Percentiles rank a stretch among this genome's conserved stretches.
These are phyloP conservation scores for Leptinotarsa texana DNA, from an alignment of 1,140 invertebrate genomes.

Conservation along the genomic window DNA sequence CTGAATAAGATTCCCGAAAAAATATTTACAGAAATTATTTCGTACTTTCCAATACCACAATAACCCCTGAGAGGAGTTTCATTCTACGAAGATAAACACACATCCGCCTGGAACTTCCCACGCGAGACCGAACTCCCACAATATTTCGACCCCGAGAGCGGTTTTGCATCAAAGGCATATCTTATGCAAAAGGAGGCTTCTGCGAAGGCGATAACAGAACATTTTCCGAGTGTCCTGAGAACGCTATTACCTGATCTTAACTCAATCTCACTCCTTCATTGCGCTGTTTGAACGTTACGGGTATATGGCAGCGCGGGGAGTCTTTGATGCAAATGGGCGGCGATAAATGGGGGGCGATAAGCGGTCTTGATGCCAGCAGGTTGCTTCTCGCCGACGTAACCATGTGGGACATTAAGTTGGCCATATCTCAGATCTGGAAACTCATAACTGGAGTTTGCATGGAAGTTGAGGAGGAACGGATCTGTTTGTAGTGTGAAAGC, in stretches of 20 bases:
- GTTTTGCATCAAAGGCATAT: conserved; percentile 18
- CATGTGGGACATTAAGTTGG: not conserved
- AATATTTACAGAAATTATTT: too few species aligned
- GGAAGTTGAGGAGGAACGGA: too few species aligned
- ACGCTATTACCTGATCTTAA: conserved; percentile 13
- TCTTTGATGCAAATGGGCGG: conserved; percentile 3
- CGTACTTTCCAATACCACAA: not conserved
- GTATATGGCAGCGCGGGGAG: conserved; percentile 11
- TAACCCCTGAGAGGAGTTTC: not conserved
- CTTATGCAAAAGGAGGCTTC: conserved; percentile 12
- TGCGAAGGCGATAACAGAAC: conserved; percentile 10
- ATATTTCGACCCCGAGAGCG: not conserved
- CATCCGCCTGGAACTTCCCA: not conserved
- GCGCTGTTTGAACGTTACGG: not conserved
- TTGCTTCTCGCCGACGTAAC: not conserved
- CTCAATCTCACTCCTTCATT: conserved; percentile 18
- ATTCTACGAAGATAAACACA: not conserved
- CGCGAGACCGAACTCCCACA: not conserved
- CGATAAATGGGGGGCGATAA: not conserved
- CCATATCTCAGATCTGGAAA: not conserved
- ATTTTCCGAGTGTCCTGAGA: conserved; percentile 12
- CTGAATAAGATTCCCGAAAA: too few species aligned
- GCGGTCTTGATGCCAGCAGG: not conserved
- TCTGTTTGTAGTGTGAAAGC: too few species aligned
- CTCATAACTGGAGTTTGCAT: too few species aligned